A percentile compares a stretch with the other conserved stretches of the same genome.
These are phyloP conservation scores for Hirtodrosophila histrioides DNA, from an alignment of 2,888 invertebrate genomes.

Conservation along the genomic window DNA sequence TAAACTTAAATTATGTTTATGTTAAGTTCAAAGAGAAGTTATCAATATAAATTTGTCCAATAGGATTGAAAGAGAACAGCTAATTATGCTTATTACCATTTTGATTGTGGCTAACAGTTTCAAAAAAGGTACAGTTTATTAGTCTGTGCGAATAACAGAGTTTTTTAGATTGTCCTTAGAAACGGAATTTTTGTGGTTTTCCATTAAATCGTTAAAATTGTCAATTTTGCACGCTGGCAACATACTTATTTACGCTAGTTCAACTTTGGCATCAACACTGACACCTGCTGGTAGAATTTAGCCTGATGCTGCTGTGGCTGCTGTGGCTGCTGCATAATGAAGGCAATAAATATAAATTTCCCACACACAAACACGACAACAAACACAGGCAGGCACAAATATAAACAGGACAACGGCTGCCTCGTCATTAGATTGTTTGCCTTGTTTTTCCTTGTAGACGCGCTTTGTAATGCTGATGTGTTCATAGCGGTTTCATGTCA, in stretches of 20 bases:
- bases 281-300: conserved; percentile 44
- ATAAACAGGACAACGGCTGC: conserved; percentile 53
- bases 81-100: too few relatives aligned
- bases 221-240: conserved; percentile 13
- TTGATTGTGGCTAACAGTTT: too few relatives aligned
- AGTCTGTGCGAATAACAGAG: background rate
- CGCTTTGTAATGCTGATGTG: conserved; percentile 79
- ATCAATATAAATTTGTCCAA: too few relatives aligned
- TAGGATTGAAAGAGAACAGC: too few relatives aligned
- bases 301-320: conserved; percentile 37
- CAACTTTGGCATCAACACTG: conserved; percentile 10
- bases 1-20: too few relatives aligned
- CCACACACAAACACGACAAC: conserved; percentile 56
- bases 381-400: conserved; percentile 37
- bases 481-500: conserved; percentile 84
- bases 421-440: conserved; percentile 78
- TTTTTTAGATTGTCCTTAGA: too few relatives aligned
- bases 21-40: too few relatives aligned
- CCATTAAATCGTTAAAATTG: conserved; percentile 63
- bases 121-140: background rate
- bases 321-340: conserved; percentile 73
- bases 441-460: conserved; percentile 68
- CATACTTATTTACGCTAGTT: conserved; percentile 25
- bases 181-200: conserved; percentile 51
- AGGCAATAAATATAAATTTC: conserved; percentile 81